Conservation (phyloP, 64 coral and sea anemone species). For the Pocillopora damicornis region DNA sequence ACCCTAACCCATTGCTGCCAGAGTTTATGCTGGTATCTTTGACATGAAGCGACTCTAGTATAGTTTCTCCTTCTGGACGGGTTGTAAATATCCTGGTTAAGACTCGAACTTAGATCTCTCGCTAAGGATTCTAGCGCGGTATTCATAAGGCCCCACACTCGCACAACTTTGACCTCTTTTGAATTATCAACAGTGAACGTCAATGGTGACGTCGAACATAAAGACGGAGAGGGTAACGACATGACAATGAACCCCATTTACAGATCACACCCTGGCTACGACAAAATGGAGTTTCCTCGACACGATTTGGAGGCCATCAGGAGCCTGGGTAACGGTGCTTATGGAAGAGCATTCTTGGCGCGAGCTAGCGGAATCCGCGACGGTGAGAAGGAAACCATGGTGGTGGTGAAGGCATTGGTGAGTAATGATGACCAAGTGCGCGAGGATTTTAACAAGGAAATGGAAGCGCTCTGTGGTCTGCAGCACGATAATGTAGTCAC, state of each 20-base stretch:
- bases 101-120: too few species aligned
- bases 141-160: too few species aligned
- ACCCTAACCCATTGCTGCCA: too few species aligned
- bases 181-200: background rate
- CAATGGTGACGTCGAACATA: slow-evolving; percentile 66
- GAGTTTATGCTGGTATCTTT: too few species aligned
- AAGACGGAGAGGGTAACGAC: slow-evolving; percentile 52
- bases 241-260: slow-evolving; percentile 64
- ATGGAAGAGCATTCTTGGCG: slow-evolving; percentile 82
- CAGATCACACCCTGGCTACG: slow-evolving; percentile 55
- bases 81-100: too few species aligned
- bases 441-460: slow-evolving; percentile 77
- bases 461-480: slow-evolving; percentile 61
- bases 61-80: too few species aligned
- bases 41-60: too few species aligned
- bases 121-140: too few species aligned
- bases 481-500: slow-evolving; percentile 67
- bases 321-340: slow-evolving; percentile 86
- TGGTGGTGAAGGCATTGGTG: slow-evolving; percentile 83
- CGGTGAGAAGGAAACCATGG: slow-evolving; percentile 87
- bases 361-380: slow-evolving; percentile 84
- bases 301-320: slow-evolving; percentile 80
- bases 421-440: slow-evolving; percentile 74
- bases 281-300: slow-evolving; percentile 86
- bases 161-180: background rate